These are phyloP conservation scores for Atrina japonica DNA, from an alignment of 2,888 invertebrate genomes.

Conservation along the genomic window DNA sequence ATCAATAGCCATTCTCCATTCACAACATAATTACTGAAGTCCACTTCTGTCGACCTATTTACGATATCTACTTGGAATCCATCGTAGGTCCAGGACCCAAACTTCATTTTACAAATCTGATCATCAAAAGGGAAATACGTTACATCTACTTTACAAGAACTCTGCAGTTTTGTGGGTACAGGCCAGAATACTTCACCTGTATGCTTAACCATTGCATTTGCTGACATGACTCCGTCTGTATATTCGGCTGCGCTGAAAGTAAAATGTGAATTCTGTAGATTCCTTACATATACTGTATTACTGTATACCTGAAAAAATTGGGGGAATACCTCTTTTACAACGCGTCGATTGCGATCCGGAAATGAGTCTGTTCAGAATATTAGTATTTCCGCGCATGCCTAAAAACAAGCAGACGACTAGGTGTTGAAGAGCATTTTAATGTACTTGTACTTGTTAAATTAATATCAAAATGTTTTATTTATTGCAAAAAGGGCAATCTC, in stretches of 20 bases:
- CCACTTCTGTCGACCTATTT: slow-evolving; percentile 74
- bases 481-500: too few species aligned
- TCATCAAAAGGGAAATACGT: slow-evolving; percentile 84
- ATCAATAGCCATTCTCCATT: slow-evolving; percentile 79
- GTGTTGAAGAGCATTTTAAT: too few species aligned
- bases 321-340: too few species aligned
- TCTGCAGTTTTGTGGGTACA: slow-evolving; percentile 83
- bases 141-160: slow-evolving; percentile 83
- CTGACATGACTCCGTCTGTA: slow-evolving; percentile 83
- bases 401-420: too few species aligned
- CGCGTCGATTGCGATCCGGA: too few species aligned
- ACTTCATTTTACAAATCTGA: slow-evolving; percentile 82
- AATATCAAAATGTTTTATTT: too few species aligned
- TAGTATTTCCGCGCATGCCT: too few species aligned
- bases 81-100: slow-evolving; percentile 83
- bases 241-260: slow-evolving; percentile 83
- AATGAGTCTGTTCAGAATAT: too few species aligned
- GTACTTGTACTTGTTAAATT: too few species aligned
- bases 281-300: too few species aligned
- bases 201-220: slow-evolving; percentile 83
- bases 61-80: slow-evolving; percentile 79
- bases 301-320: too few species aligned
- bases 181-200: slow-evolving; percentile 84
- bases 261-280: too few species aligned
- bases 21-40: slow-evolving; percentile 76